Evolutionary conservation across 2,797 vertebrate genomes (phyloP), one percentile per base, ranked within the genome.

Genomic region (Megaceryle alcyon): DNA sequence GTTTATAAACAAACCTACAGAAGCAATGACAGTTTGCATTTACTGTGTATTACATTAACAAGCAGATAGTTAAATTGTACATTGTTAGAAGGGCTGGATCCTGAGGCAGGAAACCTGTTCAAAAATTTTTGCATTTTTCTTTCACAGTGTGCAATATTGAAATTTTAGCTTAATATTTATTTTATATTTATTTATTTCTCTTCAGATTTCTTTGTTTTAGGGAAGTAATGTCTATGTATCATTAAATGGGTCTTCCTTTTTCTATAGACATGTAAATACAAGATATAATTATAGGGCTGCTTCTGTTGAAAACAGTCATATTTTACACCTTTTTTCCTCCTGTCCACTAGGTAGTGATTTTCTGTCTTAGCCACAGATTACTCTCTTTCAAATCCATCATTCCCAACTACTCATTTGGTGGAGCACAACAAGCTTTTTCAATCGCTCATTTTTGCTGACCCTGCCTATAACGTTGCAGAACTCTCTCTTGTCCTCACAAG

Each of bases 361-460:
- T 92, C 86, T 93, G 54, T 86, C 80, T 73, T 88, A 91, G 79
- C 70, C 80, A 57, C 4, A 9, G 89, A 83, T 89, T 92, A 78
- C 21, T 81, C 41, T 77, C 69, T 94, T 65, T 92, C 79, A 88
- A 95, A 86, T 91, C 43, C 70, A 23, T 57, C 77, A 46, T 84
- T 95, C 51, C 41, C 37, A 97, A 90, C 94, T 81, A 94, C 51
- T 96, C 89, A 97, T 95, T 95, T 94, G 92, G 96, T 95, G 92
- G 96, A 87, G 92, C 73, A 83, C 66, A 82, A 25, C 41, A 90
- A 95, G 70, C 39, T 94, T 90, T 92, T 96, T 92, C 82, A 77
- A 77, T 59, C 54, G 54, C 33, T 87, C 23, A 44, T 29, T 95
- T 76, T 70, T 90, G 84, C 93, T 94, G 85, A 94, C 78, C 86